Conservation (phyloP, 2,797 vertebrate species). For the Acrossocheilus wenchowensis region DNA sequence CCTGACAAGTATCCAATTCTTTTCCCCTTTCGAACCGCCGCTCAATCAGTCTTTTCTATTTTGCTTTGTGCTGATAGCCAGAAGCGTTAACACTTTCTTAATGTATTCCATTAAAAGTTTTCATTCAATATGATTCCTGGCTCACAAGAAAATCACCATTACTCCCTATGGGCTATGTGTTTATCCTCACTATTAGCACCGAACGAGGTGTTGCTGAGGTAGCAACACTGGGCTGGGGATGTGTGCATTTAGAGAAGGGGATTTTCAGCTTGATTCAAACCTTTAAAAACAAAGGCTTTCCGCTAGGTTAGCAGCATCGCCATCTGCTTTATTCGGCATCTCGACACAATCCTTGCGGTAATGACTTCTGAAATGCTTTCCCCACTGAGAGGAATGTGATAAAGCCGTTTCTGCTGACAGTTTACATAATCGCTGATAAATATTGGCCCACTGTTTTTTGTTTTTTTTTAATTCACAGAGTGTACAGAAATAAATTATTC, state of each 20-base stretch:
- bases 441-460: constrained; percentile 42
- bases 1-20: constrained; percentile 66
- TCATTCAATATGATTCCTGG: constrained; percentile 59
- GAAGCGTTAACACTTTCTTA: constrained; percentile 54
- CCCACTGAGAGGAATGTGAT: constrained; percentile 49
- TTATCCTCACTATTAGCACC: constrained; percentile 60
- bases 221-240: constrained; percentile 51
- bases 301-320: constrained; percentile 60
- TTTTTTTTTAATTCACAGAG: not conserved
- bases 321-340: constrained; percentile 59
- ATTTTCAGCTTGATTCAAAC: constrained; percentile 63
- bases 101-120: constrained; percentile 68
- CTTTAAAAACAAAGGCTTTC: constrained; percentile 62
- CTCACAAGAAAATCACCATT: constrained; percentile 57
- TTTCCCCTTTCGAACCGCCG: constrained; percentile 20
- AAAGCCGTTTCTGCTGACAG: constrained; percentile 58
- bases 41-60: constrained; percentile 68
- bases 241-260: constrained; percentile 55
- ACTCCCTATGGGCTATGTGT: constrained; percentile 52
- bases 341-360: constrained; percentile 59
- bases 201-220: constrained; percentile 52
- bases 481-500: constrained; percentile 32
- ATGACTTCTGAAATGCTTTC: constrained; percentile 58
- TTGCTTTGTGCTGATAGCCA: constrained; percentile 49
- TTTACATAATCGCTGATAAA: constrained; percentile 56